Evolutionary conservation across 2,888 invertebrate genomes (phyloP).

Genomic region (Allacma fusca): DNA sequence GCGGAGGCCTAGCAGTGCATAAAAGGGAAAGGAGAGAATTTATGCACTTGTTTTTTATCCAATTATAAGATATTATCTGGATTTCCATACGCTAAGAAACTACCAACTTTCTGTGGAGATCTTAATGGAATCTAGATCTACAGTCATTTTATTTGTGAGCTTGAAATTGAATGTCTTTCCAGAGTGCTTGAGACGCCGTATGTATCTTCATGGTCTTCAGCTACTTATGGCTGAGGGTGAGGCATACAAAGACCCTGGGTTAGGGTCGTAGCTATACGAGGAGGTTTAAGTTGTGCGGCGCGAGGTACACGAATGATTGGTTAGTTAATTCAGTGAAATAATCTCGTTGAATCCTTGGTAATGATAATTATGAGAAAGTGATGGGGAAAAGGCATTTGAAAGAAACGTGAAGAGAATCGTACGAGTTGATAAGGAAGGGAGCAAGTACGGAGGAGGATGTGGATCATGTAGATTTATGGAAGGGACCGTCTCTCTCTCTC

Average conservation of each 20-base stretch:
- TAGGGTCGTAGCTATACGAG: neutral
- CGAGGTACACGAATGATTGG: constrained; percentile 31
- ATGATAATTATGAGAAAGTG: constrained; percentile 39
- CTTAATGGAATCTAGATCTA: constrained; percentile 16
- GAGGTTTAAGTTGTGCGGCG: neutral
- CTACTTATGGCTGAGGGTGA: no score
- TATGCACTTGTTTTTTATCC: constrained; percentile 11
- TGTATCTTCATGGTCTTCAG: neutral
- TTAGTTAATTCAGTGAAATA: constrained; percentile 40
- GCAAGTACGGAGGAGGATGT: constrained; percentile 9
- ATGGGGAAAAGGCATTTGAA: constrained; percentile 27
- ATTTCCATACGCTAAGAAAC: constrained; percentile 16
- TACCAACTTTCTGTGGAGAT: constrained; percentile 16
- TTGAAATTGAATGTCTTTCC: constrained; percentile 3
- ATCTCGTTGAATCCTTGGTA: constrained; percentile 37
- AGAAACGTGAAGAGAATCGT: constrained; percentile 34
- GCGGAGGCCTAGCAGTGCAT: no score
- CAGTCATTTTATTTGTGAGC: constrained; percentile 12
- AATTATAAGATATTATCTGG: constrained; percentile 16
- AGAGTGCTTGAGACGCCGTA: neutral
- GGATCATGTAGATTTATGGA: constrained; percentile 43
- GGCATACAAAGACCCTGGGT: neutral
- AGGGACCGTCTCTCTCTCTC: neutral
- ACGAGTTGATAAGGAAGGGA: neutral
- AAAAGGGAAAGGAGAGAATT: neutral